Base-by-base conservation (phyloP, 2,888 invertebrate species). In the Drosophila ezoana region DNA sequence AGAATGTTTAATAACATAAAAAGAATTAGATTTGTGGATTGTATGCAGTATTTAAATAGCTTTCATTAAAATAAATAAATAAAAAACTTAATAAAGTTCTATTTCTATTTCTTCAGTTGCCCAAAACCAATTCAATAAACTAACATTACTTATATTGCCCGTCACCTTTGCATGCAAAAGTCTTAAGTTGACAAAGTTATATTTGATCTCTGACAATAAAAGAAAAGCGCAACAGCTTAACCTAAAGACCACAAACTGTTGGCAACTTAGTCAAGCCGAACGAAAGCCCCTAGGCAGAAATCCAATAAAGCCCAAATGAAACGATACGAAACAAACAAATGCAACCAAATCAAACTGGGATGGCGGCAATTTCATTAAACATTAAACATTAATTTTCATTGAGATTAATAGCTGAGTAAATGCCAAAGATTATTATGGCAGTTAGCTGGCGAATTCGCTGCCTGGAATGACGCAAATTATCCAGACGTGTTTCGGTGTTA, bases 361-460 rank as follows among this genome's bases (percentile, higher is more conserved):
- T 59, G 58, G 28, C 54, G 47, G 68, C 70, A 75, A 65, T 83
- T 80, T 74, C 70, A 79, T 76, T 76, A 75, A 79, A 73, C 75
- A 82, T 79, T 74, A 67, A 72, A 70, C 90, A 87, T 87, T 90
- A 77, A 84, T 78, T 81, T 83, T 81, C 85, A 87, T 87, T 89
- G 80, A 89, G 82, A 87, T 90, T 84, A 90, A 90, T 90, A 88
- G 85, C 74, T 65, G 74, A 78, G 73, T 89, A 90, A 90, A 90
- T 89, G 81, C 69, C 69, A 49, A 87, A 77, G 81, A 87, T 89
- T 89, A 89, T 88, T 82, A 74, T 75, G 72, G 65, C 70, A 60
- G 69, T 73, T 67, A 67, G 54, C 45, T 38, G 53, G 23, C 47
- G 43, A 40, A 65, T 61, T 58, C 59, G 78, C 54, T 62, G 44